Base-by-base conservation (phyloP, 1,140 invertebrate genomes). In the Sinella curviseta region DNA sequence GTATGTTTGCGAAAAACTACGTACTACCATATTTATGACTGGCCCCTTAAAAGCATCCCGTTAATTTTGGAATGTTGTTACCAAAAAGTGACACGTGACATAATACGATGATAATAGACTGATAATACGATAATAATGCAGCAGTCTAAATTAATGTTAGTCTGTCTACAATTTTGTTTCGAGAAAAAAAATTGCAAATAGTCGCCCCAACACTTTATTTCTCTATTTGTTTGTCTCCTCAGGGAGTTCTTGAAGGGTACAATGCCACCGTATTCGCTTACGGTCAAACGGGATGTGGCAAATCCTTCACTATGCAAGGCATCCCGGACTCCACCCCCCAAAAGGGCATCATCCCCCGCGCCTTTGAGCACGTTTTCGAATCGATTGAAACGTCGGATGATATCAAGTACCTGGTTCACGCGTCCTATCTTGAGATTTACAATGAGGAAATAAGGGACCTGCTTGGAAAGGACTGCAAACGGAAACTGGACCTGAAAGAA, bases 371-470 rank as follows among this genome's bases (percentile, higher is more conserved):
- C 84, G 91, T 97, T 60, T 98, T 97, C 88, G 95, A 97, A 86
- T 94, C 94, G 0, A 96, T 96, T 35, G 91, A 94, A 8, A 93
- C 95, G 0, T 91, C 93, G 16, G 92, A 92, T 65, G 90, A 92
- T 78, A 91, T 92, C 28, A 94, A 95, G 86, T 98, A 94, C 86
- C 87, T 98, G 57, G 94, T 96, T 0, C 89, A 96, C 77, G 92
- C 95, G n/a, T 96, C 94, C 8, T 98, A 97, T 86, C 89, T 97
- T 60, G 96, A 98, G 87, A 97, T 97, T 60, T 97, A 97, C 87
- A 97, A 96, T 87, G 95, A 97, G 88, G 93, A 93, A 85, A 91
- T 96, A 77, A 87, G 93, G 60, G 95, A 95, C 86, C 87, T 95
- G 8, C 86, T 95, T 0, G 92, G 93, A 3, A 88, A 90, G 55